Conservation (phyloP, 2,888 invertebrate species). For the Phanerotoma sp. region DNA sequence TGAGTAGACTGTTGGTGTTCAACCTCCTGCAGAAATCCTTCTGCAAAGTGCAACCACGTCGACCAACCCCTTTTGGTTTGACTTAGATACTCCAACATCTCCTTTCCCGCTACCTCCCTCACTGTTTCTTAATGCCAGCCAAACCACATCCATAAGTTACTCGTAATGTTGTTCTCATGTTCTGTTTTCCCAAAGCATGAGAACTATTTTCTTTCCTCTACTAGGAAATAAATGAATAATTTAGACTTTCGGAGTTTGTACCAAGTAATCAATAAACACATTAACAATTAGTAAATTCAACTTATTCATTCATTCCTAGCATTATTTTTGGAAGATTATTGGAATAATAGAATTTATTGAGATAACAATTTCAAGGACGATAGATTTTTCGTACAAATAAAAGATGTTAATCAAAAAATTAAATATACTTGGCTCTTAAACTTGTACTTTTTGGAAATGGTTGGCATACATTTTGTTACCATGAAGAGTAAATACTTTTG, state of each 20-base stretch:
- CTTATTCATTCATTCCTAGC: too few species aligned
- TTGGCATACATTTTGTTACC: constrained; percentile 6
- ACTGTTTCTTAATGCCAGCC: constrained; percentile 29
- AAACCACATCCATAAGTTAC: constrained; percentile 55
- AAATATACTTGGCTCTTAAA: constrained; percentile 1
- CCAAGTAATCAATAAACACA: too few species aligned
- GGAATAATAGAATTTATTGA: too few species aligned
- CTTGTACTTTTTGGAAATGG: not conserved
- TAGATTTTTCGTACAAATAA: too few species aligned
- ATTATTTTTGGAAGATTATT: too few species aligned
- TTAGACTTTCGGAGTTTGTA: too few species aligned
- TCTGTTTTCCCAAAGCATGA: constrained; percentile 30
- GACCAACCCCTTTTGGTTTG: constrained; percentile 10
- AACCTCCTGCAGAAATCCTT: constrained; percentile 30
- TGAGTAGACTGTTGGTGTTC: constrained; percentile 34
- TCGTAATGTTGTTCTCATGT: constrained; percentile 57
- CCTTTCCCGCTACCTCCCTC: constrained; percentile 18
- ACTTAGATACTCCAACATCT: constrained; percentile 13
- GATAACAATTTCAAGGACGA: too few species aligned
- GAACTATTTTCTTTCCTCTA: constrained; percentile 18
- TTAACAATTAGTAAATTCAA: too few species aligned
- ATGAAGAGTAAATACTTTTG: constrained; percentile 8
- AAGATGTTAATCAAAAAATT: too few species aligned
- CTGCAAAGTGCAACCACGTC: constrained; percentile 10
- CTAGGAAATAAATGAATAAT: not conserved